Evolutionary conservation across 2,113 vertebrate species (phyloP).

Genomic region (Edolisoma coerulescens): DNA sequence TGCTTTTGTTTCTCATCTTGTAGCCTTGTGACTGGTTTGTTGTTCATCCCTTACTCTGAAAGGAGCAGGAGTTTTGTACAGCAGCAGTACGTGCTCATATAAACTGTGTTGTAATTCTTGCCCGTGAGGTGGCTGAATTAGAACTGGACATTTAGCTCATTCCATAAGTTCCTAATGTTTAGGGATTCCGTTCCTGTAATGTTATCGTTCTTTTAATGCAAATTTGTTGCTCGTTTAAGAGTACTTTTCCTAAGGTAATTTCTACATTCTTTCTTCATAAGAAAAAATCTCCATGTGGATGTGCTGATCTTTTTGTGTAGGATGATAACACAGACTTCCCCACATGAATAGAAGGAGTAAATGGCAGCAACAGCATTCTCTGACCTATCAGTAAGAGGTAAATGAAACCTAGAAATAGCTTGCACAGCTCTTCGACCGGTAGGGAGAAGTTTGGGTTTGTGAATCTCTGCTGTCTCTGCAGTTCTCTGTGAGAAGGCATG

Average conservation of each 20-base stretch:
- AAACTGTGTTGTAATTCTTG: not conserved
- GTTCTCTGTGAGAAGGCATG: not conserved
- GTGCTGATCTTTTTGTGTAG: not conserved
- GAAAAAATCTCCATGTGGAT: not conserved
- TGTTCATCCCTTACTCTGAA: not conserved
- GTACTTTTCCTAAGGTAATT: not conserved
- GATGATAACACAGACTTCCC: not conserved
- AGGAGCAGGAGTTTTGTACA: not conserved
- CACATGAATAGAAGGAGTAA: not conserved
- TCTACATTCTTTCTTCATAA: not conserved
- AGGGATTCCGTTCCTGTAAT: not conserved
- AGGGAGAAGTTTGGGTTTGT: not conserved
- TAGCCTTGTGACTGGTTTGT: not conserved
- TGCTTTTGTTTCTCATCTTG: not conserved
- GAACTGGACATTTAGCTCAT: not conserved
- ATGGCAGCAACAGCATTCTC: not conserved
- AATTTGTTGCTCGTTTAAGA: not conserved
- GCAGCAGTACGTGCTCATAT: accelerated
- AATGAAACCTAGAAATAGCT: not conserved
- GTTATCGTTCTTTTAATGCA: not conserved
- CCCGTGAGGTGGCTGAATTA: not conserved
- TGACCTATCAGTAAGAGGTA: not conserved
- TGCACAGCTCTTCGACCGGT: not conserved
- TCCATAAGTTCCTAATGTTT: not conserved
- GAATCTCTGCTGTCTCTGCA: not conserved